Conservation (phyloP, 2,113 vertebrate genomes). For the Nestor notabilis region DNA sequence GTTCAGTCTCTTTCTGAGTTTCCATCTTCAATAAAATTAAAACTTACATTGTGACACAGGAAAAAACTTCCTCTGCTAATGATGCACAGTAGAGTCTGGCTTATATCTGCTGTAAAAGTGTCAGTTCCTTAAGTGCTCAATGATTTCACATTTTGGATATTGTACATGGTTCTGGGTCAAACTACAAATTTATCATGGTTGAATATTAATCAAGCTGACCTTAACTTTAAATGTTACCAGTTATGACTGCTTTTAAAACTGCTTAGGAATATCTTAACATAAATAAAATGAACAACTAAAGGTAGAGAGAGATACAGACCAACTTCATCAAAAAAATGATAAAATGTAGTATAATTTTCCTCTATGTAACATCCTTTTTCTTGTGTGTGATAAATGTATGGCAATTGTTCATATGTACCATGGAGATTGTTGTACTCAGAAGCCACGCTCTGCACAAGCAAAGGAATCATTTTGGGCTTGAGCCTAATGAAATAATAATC, state of each 20-base stretch:
- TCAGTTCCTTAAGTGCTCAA: neutral
- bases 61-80: neutral
- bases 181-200: neutral
- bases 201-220: neutral
- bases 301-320: neutral
- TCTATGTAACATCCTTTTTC: neutral
- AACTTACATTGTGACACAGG: neutral
- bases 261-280: neutral
- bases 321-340: neutral
- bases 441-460: neutral
- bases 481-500: slow-evolving; percentile 51
- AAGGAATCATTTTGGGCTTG: neutral
- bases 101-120: neutral
- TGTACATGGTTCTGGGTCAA: neutral
- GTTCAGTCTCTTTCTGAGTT: neutral
- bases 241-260: neutral
- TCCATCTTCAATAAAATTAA: neutral
- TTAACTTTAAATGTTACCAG: neutral
- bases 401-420: rapidly evolving
- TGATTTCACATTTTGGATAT: neutral
- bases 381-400: neutral
- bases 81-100: neutral
- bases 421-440: neutral
- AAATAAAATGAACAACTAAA: neutral
- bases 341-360: neutral